phyloP scores from a whole-genome alignment of 2,113 vertebrate genomes.

The Lipophrys pholis region DNA sequence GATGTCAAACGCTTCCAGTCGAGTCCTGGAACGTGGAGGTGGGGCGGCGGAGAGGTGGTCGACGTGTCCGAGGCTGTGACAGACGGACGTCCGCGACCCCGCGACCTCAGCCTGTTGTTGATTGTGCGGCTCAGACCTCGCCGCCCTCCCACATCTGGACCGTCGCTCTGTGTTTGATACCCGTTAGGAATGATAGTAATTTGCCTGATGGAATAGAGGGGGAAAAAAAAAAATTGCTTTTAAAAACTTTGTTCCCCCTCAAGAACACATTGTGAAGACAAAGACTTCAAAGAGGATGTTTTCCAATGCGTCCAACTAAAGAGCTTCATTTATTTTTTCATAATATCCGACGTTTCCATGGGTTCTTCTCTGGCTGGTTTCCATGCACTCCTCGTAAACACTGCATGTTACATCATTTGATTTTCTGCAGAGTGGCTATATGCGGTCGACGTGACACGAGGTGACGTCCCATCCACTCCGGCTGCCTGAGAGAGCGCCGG shows the following conservation, averaged over 20 bases:
- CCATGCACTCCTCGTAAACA: not conserved
- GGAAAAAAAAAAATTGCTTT: conserved; percentile 14
- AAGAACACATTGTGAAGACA: conserved; percentile 32
- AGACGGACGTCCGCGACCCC: too few species aligned
- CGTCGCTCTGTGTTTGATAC: conserved; percentile 10
- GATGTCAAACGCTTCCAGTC: too few species aligned
- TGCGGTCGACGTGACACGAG: conserved; percentile 5
- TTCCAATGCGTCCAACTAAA: not conserved
- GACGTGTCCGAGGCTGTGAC: too few species aligned
- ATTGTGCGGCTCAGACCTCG: conserved; percentile 27
- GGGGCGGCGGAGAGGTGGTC: too few species aligned
- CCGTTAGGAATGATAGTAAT: conserved; percentile 4
- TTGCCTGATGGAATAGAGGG: not conserved
- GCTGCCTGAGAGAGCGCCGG: conserved; percentile 10
- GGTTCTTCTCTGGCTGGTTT: conserved; percentile 16
- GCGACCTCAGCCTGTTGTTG: conserved; percentile 6
- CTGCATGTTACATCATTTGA: conserved; percentile 31
- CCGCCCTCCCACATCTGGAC: conserved; percentile 45
- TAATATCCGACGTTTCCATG: conserved; percentile 8
- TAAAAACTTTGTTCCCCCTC: conserved; percentile 28
- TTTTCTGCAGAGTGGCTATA: conserved; percentile 15
- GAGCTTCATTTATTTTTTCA: conserved; percentile 12
- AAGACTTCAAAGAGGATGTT: conserved; percentile 54
- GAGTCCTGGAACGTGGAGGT: too few species aligned
- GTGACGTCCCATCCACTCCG: conserved; percentile 18